Evolutionary conservation across 2,888 invertebrate genomes (phyloP).

Genomic region (Coelopa pilipes): DNA sequence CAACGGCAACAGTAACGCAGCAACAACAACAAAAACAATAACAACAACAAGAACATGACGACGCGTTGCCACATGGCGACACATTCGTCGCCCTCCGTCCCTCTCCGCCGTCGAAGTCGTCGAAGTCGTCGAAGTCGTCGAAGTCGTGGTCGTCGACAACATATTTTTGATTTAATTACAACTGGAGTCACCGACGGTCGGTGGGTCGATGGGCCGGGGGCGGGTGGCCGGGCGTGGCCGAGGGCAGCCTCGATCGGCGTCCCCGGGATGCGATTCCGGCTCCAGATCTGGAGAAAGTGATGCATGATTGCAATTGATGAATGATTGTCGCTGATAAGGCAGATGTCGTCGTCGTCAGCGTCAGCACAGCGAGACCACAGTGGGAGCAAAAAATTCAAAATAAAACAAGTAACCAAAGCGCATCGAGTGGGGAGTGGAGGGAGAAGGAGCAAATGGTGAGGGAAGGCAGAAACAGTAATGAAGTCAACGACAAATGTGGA

Average conservation of each 20-base stretch:
- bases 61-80: slow-evolving; percentile 10
- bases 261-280: background rate
- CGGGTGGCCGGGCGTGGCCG: too few relatives aligned
- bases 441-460: background rate
- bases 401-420: too few relatives aligned
- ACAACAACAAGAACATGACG: too few relatives aligned
- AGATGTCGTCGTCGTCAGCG: background rate
- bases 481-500: background rate
- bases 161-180: slow-evolving; percentile 33
- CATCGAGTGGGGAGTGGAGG: too few relatives aligned
- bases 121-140: too few relatives aligned
- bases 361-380: background rate
- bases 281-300: slow-evolving; percentile 5
- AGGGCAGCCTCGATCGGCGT: background rate
- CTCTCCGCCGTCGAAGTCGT: too few relatives aligned
- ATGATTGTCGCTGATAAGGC: slow-evolving; percentile 28
- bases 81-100: background rate
- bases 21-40: too few relatives aligned
- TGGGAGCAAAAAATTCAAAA: too few relatives aligned
- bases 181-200: slow-evolving; percentile 12
- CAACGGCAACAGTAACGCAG: slow-evolving; percentile 9
- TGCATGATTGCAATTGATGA: slow-evolving; percentile 31
- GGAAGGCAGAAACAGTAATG: background rate
- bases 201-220: background rate
- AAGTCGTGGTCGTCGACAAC: background rate